phyloP scores from a whole-genome alignment of 2,113 vertebrate species.

The Halcyon senegalensis region DNA sequence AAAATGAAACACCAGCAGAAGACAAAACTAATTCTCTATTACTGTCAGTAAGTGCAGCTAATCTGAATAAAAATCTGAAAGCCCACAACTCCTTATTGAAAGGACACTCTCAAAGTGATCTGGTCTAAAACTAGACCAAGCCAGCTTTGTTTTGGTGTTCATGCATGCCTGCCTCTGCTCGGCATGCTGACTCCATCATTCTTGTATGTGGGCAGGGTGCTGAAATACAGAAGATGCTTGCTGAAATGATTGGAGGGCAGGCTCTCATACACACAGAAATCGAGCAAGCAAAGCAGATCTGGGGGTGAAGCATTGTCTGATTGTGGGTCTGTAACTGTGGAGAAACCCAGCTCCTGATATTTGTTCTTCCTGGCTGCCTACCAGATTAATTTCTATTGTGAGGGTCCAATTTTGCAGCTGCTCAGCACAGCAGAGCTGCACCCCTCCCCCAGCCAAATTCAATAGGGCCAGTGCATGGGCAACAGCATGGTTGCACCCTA shows the following conservation, averaged over 20 bases:
- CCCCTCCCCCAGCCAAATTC: conserved; percentile 31
- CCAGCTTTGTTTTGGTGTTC: conserved; percentile 42
- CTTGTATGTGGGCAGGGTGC: background rate
- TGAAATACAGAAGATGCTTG: background rate
- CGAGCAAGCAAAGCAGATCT: background rate
- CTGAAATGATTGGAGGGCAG: background rate
- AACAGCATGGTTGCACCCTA: background rate
- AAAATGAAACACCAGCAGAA: conserved; percentile 19
- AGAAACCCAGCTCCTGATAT: conserved; percentile 32
- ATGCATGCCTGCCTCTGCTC: conserved; percentile 7
- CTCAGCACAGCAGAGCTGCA: conserved; percentile 27
- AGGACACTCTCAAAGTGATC: background rate
- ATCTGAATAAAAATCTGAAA: conserved; percentile 28
- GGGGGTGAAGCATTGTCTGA: background rate
- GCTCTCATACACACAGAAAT: background rate
- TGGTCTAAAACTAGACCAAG: background rate
- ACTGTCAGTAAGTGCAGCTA: background rate
- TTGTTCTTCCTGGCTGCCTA: conserved; percentile 46
- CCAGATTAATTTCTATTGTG: conserved; percentile 43
- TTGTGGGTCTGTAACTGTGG: background rate
- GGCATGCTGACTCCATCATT: background rate
- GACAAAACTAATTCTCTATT: background rate
- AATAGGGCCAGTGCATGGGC: background rate
- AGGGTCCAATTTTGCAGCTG: conserved; percentile 42
- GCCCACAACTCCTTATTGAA: background rate